Evolutionary conservation across 1,140 invertebrate genomes (phyloP).

Genomic region (Chionoecetes opilio): DNA sequence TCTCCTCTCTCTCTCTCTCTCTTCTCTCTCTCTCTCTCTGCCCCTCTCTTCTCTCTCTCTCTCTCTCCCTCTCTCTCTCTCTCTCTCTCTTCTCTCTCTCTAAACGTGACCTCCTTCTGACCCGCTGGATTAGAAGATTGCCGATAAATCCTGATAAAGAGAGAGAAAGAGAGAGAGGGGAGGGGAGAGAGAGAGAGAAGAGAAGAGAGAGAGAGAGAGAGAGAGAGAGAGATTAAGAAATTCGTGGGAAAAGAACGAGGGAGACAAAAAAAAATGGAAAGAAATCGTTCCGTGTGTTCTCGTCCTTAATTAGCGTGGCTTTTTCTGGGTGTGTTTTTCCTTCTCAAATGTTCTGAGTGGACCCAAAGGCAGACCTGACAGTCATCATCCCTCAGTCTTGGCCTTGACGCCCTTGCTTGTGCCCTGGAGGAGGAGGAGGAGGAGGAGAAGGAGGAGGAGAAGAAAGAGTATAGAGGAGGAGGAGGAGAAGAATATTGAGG

Average conservation of each 20-base stretch:
- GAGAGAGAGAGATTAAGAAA: background rate
- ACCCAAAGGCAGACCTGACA: background rate
- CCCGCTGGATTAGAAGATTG: constrained; percentile 17
- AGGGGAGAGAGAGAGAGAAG: background rate
- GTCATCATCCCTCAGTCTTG: background rate
- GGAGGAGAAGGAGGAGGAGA: background rate
- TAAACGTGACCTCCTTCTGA: constrained; percentile 16
- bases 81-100: too few relatives aligned
- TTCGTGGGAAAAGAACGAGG: too few relatives aligned
- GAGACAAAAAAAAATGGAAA: too few relatives aligned
- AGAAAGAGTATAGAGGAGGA: background rate
- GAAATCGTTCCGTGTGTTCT: too few relatives aligned
- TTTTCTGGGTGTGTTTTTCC: background rate
- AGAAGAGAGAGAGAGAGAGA: background rate
- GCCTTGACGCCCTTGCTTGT: background rate
- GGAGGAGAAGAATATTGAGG: too few relatives aligned
- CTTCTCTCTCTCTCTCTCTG: too few relatives aligned
- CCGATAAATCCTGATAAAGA: background rate
- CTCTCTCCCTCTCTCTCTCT: background rate
- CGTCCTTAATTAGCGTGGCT: too few relatives aligned
- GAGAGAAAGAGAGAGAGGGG: background rate
- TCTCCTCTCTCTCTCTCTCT: too few relatives aligned
- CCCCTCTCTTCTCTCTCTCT: too few relatives aligned
- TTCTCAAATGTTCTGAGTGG: background rate
- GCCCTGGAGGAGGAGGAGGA: background rate